Base-by-base conservation (phyloP, 2,888 invertebrate genomes). In the Eupithecia vulgata region DNA sequence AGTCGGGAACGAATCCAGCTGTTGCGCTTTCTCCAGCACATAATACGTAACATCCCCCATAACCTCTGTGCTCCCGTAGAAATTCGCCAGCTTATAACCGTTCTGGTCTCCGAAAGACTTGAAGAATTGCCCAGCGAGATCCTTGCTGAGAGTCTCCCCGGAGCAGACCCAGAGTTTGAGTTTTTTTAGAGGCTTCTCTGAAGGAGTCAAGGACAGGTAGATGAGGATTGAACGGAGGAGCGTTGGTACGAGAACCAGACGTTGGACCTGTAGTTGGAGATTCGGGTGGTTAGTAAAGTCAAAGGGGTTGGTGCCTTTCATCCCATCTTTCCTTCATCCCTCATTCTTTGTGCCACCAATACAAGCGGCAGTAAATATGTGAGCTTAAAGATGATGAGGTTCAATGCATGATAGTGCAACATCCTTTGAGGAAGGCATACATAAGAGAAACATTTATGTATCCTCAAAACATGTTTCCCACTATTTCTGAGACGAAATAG, bases 41-140 rank as follows among this genome's bases (percentile, higher is more conserved):
- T 97, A 96, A 83, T 96, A 98, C 0, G 98, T 98, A 3, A 98
- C 98, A 85, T 98, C 98, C 0, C 98, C 98, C 97, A 98, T 98
- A 0, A 98, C 96, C 88, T 98, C 98, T 0, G 98, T 98, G 79
- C 98, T 98, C 0, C 98, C 98, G 83, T 98, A 98, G 85, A 98
- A 98, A 86, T 98, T 98, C 70, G 97, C 97, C 59, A 98, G 90
- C 21, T 95, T 94, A 76, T 96, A 96, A 0, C 90, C 91, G 1
- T 93, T 90, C 13, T 95, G 95, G 71, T 95, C 95, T n/a, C 95
- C 94, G 78, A 98, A 97, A 78, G 96, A 95, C 48, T 95, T 93
- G 87, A 97, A 97, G 92, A 98, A 98, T 81, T 97, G 96, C 57
- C 95, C 91, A 0, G 97, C 97, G 45, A 98, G 88, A 0, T 96